Base-by-base conservation (phyloP, 2,888 invertebrate species). In the Nemoura dubitans region DNA sequence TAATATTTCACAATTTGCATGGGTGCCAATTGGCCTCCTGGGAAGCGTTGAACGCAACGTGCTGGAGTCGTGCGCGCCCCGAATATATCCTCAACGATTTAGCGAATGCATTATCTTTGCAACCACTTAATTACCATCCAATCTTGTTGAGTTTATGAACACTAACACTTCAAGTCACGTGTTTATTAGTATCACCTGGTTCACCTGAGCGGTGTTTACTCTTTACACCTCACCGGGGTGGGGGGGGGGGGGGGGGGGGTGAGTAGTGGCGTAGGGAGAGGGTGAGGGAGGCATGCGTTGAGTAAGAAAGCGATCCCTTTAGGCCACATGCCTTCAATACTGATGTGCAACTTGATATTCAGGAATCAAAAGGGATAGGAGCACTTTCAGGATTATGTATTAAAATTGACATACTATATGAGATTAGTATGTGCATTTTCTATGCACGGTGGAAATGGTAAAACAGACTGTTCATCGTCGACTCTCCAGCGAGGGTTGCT, bases 81-180 rank as follows among this genome's bases (percentile, higher is more conserved):
- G 59, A 59, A 21, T 21, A 36, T 36, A 16, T 59, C 59, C 59
- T 21, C 59, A 14, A 3, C 14, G 59, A 59, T 59, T 59, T 59
- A 59, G 59, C 14, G 59, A 59, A 59, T 59, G 21, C 59, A 59
- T 59, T 59, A 59, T 59, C 10, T 59, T 59, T 59, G 59, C 59
- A 81, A 81, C 81, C 81, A 81, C 81, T 81, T 30, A 81, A 81
- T 81, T 81, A 30, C 25, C 81, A 81, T 81, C 81, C 81, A 81
- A 81, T 81, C 81, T 81, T 29, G 81, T 81, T 81, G 30, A 81
- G 81, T 30, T 81, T 81, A 81, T 81, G 29, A 81, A 81, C 81
- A 81, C 81, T 81, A 59, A 59, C 81, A 81, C 30, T 30, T 81
- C 81, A 81, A 29, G 81, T n/a, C 30, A 81, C 81, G 81, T 78